A percentile compares a stretch with the other conserved stretches of the same genome.
Evolutionary conservation across 2,888 invertebrate genomes (phyloP).

Genomic region (Chrysolina americana): DNA sequence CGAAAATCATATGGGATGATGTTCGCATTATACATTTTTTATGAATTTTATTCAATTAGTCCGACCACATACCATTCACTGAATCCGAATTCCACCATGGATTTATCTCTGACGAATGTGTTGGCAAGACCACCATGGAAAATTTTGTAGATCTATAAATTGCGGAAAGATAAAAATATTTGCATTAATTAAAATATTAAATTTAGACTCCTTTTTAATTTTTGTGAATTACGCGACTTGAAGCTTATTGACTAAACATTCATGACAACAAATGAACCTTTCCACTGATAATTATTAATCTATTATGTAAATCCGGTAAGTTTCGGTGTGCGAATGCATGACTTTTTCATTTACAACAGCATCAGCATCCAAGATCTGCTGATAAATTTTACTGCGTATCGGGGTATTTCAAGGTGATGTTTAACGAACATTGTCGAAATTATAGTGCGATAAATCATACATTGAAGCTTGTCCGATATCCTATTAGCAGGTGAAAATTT

Average conservation of each 20-base stretch:
- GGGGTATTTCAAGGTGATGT: slow-evolving; percentile 1
- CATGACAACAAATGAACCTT: no score
- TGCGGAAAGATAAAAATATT: no score
- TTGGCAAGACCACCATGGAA: neutral
- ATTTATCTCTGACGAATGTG: neutral
- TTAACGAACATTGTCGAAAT: neutral
- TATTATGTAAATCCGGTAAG: no score
- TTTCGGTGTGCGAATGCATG: neutral
- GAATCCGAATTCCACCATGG: neutral
- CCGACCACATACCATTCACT: neutral
- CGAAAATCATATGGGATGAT: slow-evolving; percentile 20
- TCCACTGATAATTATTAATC: no score
- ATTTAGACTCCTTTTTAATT: no score
- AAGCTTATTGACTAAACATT: no score
- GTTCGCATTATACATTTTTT: neutral
- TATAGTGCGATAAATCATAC: neutral
- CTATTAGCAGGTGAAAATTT: neutral
- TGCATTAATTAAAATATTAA: no score
- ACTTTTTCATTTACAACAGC: neutral
- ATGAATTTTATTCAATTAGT: slow-evolving; percentile 7
- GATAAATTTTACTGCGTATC: neutral
- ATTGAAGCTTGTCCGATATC: neutral
- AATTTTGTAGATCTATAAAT: no score
- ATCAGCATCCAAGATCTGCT: neutral
- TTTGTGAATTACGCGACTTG: no score